These are phyloP conservation scores for Catalaphyllia jardinei DNA, from an alignment of 64 coral and sea anemone genomes.

Conservation along the genomic window DNA sequence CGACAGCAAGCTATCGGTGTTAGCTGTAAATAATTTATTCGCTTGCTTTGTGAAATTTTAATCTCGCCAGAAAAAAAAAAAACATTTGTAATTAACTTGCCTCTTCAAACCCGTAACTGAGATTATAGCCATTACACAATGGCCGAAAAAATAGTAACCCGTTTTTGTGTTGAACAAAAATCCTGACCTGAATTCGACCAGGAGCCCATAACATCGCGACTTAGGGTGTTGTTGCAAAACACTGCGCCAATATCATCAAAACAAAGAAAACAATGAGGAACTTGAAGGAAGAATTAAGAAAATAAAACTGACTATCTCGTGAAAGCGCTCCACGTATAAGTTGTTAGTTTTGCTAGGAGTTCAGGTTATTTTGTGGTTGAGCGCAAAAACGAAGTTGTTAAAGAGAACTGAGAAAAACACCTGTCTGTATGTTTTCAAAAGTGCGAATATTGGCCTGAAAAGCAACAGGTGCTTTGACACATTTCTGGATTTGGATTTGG, in stretches of 20 bases:
- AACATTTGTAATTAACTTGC: too few species aligned
- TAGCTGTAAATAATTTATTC: not conserved
- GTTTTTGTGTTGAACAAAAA: too few species aligned
- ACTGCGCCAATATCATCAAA: too few species aligned
- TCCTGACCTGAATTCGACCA: too few species aligned
- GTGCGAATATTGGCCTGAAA: not conserved
- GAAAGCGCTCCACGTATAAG: too few species aligned
- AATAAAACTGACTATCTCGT: too few species aligned
- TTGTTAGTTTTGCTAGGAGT: not conserved
- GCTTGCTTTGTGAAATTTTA: not conserved
- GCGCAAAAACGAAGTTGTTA: not conserved
- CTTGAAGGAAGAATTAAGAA: not conserved
- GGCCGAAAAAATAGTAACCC: too few species aligned
- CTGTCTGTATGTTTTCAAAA: not conserved
- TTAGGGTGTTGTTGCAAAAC: too few species aligned
- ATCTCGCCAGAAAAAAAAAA: not conserved
- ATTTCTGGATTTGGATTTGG: not conserved
- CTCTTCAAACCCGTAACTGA: too few species aligned
- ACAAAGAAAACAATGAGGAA: not conserved
- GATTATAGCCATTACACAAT: too few species aligned
- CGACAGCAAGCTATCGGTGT: not conserved
- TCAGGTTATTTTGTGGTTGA: not conserved
- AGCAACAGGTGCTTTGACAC: slow-evolving; percentile 21
- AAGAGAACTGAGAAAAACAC: not conserved
- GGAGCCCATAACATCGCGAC: too few species aligned